Evolutionary conservation across 37 sponge, comb jelly and placozoan genomes (phyloP).

Genomic region (Theonella swinhoei): DNA sequence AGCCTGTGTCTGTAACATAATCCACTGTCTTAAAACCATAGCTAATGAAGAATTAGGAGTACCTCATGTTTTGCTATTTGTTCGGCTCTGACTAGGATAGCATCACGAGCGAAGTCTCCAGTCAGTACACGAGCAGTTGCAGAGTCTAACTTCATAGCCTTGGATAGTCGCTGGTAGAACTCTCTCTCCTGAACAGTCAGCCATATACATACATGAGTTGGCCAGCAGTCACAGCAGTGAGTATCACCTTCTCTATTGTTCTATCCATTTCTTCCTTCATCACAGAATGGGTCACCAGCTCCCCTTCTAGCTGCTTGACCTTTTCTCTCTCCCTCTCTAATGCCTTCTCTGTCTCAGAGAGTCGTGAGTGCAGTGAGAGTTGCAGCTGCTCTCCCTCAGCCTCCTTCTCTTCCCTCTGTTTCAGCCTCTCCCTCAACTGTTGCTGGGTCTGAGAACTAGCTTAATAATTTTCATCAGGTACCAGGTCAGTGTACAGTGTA

Average conservation of each 20-base stretch:
- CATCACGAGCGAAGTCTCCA: constrained; percentile 79
- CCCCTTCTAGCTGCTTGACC: constrained; percentile 25
- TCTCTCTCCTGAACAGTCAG: constrained; percentile 30
- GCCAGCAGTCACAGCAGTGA: not conserved
- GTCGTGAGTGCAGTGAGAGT: not conserved
- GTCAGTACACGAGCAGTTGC: constrained; percentile 48
- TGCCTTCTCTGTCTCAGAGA: not conserved
- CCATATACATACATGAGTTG: not conserved
- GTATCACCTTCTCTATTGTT: constrained; percentile 32
- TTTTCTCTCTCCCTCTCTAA: constrained; percentile 28
- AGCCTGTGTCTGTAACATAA: constrained; percentile 53
- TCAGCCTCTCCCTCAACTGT: not conserved
- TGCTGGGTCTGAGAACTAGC: not conserved
- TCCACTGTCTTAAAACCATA: no score
- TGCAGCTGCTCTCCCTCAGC: not conserved
- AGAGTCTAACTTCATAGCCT: constrained; percentile 59
- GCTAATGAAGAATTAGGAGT: no score
- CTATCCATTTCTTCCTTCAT: constrained; percentile 23
- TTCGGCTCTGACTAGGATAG: constrained; percentile 62
- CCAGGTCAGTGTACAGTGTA: no score
- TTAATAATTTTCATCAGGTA: no score
- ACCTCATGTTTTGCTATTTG: constrained; percentile 79
- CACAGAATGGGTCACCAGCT: constrained; percentile 14
- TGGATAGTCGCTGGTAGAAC: constrained; percentile 42
- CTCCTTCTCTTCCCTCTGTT: not conserved